These are phyloP conservation scores for Pterostichus niger DNA, from an alignment of 2,888 invertebrate species.

Conservation along the genomic window DNA sequence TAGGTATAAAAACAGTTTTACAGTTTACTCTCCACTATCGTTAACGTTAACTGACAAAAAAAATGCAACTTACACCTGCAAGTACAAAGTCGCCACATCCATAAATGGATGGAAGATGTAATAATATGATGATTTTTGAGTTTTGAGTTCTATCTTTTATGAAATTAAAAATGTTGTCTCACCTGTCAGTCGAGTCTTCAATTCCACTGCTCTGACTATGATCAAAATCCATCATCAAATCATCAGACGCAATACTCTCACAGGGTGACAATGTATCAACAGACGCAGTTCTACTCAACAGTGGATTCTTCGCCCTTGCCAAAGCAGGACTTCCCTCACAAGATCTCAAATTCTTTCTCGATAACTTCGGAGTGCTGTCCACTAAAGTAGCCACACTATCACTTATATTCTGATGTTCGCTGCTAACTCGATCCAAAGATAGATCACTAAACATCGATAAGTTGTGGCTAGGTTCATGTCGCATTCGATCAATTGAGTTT, in stretches of 20 bases:
- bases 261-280: constrained; percentile 91
- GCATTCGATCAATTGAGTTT: constrained; percentile 67
- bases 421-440: constrained; percentile 63
- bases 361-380: constrained; percentile 75
- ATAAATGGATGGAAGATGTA: too few relatives aligned
- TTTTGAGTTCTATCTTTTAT: too few relatives aligned
- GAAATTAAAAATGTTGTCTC: constrained; percentile 59
- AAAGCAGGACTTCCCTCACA: constrained; percentile 76
- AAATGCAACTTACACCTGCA: too few relatives aligned
- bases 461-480: constrained; percentile 36
- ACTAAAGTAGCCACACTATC: constrained; percentile 74
- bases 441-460: too few relatives aligned
- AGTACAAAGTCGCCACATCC: too few relatives aligned
- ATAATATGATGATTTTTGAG: too few relatives aligned
- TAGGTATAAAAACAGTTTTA: too few relatives aligned
- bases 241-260: constrained; percentile 91
- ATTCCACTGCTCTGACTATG: constrained; percentile 76
- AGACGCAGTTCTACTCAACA: constrained; percentile 83
- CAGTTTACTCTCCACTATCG: too few relatives aligned
- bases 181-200: constrained; percentile 79
- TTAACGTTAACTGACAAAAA: too few relatives aligned
- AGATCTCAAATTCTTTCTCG: constrained; percentile 73
- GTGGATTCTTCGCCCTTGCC: constrained; percentile 73
- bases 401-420: constrained; percentile 71
- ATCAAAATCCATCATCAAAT: constrained; percentile 93